Percentiles rank a stretch among this genome's conserved stretches.
These are phyloP conservation scores for Dryobota labecula DNA, from an alignment of 2,888 invertebrate genomes.

Conservation along the genomic window DNA sequence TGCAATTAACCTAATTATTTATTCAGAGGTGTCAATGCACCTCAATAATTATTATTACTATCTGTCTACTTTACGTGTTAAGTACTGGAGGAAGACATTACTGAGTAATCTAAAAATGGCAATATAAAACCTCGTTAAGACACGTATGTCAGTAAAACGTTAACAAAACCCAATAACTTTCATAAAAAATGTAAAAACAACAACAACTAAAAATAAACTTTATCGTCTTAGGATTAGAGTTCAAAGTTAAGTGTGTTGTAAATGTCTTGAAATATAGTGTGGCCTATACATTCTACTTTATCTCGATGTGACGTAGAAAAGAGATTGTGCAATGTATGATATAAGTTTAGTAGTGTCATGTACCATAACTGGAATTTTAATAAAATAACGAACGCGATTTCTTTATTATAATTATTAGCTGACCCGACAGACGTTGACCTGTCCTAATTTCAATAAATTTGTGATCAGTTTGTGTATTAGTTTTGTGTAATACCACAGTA, in stretches of 20 bases:
- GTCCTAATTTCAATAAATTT: not conserved
- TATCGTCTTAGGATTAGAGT: constrained; percentile 1
- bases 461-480: no score
- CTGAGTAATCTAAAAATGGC: constrained; percentile 34
- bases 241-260: constrained; percentile 30
- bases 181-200: constrained; percentile 2
- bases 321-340: constrained; percentile 44
- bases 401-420: not conserved
- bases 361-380: not conserved
- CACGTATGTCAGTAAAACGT: constrained; percentile 23
- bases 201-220: constrained; percentile 12
- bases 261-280: constrained; percentile 24
- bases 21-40: constrained; percentile 42
- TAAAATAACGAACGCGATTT: not conserved
- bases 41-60: constrained; percentile 1
- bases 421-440: not conserved
- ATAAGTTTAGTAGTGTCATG: constrained; percentile 51
- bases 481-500: no score
- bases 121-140: constrained; percentile 13
- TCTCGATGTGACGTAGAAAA: constrained; percentile 44
- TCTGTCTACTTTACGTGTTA: not conserved
- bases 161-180: constrained; percentile 28
- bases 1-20: not conserved
- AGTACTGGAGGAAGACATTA: constrained; percentile 1
- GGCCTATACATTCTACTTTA: constrained; percentile 37